Evolutionary conservation across 2,888 invertebrate genomes (phyloP), one percentile per base, ranked within the genome.

Genomic region (Protodeltote pygarga): DNA sequence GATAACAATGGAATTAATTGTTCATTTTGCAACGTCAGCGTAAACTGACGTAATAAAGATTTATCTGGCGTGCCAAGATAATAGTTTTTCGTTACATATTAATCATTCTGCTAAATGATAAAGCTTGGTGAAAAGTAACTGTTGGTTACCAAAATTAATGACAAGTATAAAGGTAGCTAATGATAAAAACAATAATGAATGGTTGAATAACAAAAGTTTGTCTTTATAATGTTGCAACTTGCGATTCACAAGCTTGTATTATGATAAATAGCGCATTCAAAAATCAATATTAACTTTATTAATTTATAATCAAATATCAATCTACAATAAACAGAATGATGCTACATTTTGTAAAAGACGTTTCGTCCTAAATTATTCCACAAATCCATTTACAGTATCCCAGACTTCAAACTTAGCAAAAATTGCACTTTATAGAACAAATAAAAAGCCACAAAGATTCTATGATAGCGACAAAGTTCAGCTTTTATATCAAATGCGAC

Each of bases 401-500:
- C 65, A 73, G 76, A 70, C 71, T 70, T 71, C 40, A 65, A 72
- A 73, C 69, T 75, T 75, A 52, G 65, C 68, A 77, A 79, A 80
- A 81, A 83, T 77, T 79, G 77, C 81, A 77, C 71, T 78, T 70
- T 70, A 67, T 65, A 58, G 54, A 71, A 75, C 71, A 79, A 77
- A 83, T 76, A 82, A 75, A 79, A 77, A 67, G 53, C 69, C 70
- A 73, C 75, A 64, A 77, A 78, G 73, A 68, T 65, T 61, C 61
- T 47, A 65, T 73, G 75, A 78, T 73, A 72, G 73, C 75, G 73
- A 79, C 75, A 77, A 82, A 83, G 84, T 83, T 83, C 81, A 79
- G 67, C 71, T 79, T 81, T 79, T 78, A 81, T 76, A 81, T 76
- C 72, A 77, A 83, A 84, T 73, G 72, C 76, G 76, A 77, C 76